Conservation (phyloP, 2,797 vertebrate species). For the Enteromius mattozi region DNA sequence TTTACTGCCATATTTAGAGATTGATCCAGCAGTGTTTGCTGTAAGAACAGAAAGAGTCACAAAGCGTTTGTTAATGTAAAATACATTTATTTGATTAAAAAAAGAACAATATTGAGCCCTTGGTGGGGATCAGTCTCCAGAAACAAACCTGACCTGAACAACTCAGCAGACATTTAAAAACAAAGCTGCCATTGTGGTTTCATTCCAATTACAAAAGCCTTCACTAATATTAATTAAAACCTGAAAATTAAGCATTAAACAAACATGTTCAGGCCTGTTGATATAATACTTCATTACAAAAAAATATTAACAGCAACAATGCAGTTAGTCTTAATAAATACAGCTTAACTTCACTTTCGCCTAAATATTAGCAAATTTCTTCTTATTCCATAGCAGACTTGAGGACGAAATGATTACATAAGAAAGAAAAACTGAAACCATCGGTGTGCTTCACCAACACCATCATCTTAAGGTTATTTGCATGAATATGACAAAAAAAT, state of each 20-base stretch:
- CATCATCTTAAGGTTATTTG: slow-evolving; percentile 7
- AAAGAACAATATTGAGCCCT: slow-evolving; percentile 45
- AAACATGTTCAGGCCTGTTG: slow-evolving; percentile 54
- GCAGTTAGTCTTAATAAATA: slow-evolving; percentile 64
- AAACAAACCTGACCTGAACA: slow-evolving; percentile 46
- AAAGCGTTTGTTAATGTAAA: slow-evolving; percentile 59
- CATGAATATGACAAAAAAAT: not conserved
- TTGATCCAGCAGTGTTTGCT: not conserved
- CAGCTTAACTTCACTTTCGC: slow-evolving; percentile 57
- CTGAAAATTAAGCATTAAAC: slow-evolving; percentile 48
- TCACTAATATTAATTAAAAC: slow-evolving; percentile 47
- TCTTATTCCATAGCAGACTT: slow-evolving; percentile 2
- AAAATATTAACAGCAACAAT: slow-evolving; percentile 60
- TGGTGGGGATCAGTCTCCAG: slow-evolving; percentile 49
- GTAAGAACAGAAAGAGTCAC: not conserved
- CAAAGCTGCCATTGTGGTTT: slow-evolving; percentile 63
- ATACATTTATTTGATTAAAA: slow-evolving; percentile 67
- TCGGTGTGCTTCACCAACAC: slow-evolving; percentile 31
- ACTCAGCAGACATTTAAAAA: slow-evolving; percentile 31
- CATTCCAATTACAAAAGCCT: slow-evolving; percentile 54
- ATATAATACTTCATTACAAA: slow-evolving; percentile 72
- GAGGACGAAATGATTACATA: not conserved
- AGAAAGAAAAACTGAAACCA: slow-evolving; percentile 22
- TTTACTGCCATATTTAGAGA: not conserved
- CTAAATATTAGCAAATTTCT: slow-evolving; percentile 25